Base-by-base conservation (phyloP, 2,113 vertebrate species). In the Lasiurus cinereus region DNA sequence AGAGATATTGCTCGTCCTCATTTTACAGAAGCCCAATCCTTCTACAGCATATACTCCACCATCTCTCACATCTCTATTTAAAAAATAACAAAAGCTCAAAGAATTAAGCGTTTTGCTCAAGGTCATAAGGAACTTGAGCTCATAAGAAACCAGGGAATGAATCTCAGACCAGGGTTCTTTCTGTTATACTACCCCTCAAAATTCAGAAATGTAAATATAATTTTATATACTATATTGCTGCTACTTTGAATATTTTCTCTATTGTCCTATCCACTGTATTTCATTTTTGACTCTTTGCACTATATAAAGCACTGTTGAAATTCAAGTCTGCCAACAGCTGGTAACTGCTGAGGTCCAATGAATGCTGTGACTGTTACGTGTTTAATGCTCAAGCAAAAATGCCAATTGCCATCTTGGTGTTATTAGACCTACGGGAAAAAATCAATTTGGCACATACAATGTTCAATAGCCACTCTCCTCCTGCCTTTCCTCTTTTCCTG, bases 361-460 rank as follows among this genome's bases (percentile, higher is more conserved):
- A 93, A 69, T 80, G 22, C 9, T 52, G 12, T 91, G 74, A 96
- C 94, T 88, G 27, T 76, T 85, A 56, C 8, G 22, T 90, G 69
- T 93, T 95, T 77, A 92, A 90, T 93, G 85, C 36, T 88, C 62
- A 86, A 80, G 83, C 15, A 96, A 91, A 92, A 83, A 92, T 36
- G 52, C 69, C 88, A 84, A 77, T 92, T 84, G 94, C 70, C 72
- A 92, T n/a, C 77, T 83, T 59, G 27, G 79, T 85, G 70, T 94
- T 86, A 86, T 80, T 90, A 95, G 77, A 80, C 29, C 22, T 43
- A 69, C 21, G 24, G 21, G 12, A 64, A 85, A 93, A 87, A 94
- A 90, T 91, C 85, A 95, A 84, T 73, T 72, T 79, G 83, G 52
- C 24, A 79, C 3, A 0, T 83, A 56, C 80, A 59, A 29, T 27